Conservation (phyloP, 2,888 invertebrate species). For the Anoncus sp. region DNA sequence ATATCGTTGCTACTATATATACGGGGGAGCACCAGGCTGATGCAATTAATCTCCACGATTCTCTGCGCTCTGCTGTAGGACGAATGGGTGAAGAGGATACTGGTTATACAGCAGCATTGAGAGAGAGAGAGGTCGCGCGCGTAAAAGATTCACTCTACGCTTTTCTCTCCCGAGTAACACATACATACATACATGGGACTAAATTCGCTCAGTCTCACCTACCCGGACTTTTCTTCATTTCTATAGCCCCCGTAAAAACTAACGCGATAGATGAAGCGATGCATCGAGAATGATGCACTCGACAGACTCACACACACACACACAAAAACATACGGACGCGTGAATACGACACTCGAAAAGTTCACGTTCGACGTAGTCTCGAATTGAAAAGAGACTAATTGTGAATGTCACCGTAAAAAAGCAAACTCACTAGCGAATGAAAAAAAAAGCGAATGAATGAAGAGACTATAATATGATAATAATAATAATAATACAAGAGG, state of each 20-base stretch:
- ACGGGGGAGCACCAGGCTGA: conserved; percentile 55
- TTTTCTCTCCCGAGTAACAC: background rate
- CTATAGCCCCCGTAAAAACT: conserved; percentile 51
- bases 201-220: conserved; percentile 56
- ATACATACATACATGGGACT: conserved; percentile 52
- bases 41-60: conserved; percentile 68
- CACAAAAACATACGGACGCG: too few relatives aligned
- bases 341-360: conserved; percentile 50
- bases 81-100: conserved; percentile 45
- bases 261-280: conserved; percentile 33
- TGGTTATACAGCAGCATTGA: conserved; percentile 33
- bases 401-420: conserved; percentile 54
- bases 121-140: conserved; percentile 54
- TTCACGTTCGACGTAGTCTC: conserved; percentile 41
- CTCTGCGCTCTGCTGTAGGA: conserved; percentile 30
- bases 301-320: conserved; percentile 24
- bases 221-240: conserved; percentile 49
- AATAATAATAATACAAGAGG: conserved; percentile 17
- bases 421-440: conserved; percentile 38
- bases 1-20: conserved; percentile 21
- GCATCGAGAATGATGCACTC: conserved; percentile 52
- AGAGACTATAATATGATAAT: conserved; percentile 24
- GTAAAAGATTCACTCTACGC: conserved; percentile 52
- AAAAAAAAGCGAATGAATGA: conserved; percentile 45
- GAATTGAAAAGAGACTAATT: conserved; percentile 67